Conservation (phyloP, 1,140 invertebrate genomes). For the Caerostris extrusa region DNA sequence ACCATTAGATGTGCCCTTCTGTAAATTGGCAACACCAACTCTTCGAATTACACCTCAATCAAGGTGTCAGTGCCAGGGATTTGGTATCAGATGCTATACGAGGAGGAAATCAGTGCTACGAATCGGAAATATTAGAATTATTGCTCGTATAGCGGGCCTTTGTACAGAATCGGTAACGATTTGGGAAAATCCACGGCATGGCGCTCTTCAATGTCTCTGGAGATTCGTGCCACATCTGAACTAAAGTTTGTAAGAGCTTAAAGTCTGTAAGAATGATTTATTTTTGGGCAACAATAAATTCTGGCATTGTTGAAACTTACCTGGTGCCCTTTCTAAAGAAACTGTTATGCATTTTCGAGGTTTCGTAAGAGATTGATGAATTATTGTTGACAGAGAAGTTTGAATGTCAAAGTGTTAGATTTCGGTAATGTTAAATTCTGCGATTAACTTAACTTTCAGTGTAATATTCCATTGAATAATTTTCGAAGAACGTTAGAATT, state of each 20-base stretch:
- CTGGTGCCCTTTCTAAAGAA: too few relatives aligned
- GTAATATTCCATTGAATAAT: too few relatives aligned
- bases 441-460: too few relatives aligned
- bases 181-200: background rate
- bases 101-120: background rate
- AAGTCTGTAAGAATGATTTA: background rate
- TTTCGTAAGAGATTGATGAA: too few relatives aligned
- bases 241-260: background rate
- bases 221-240: background rate
- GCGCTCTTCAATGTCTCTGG: background rate
- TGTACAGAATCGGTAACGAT: background rate
- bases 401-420: too few relatives aligned
- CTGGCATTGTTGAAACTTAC: background rate
- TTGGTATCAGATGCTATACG: constrained; percentile 2
- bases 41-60: constrained; percentile 17
- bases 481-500: too few relatives aligned
- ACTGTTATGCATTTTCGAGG: too few relatives aligned
- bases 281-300: background rate
- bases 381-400: too few relatives aligned
- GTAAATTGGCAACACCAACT: constrained; percentile 3
- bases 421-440: too few relatives aligned
- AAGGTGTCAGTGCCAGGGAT: background rate
- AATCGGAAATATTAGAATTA: constrained; percentile 23
- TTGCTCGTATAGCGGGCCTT: constrained; percentile 7
- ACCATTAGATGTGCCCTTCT: background rate